phyloP scores from a whole-genome alignment of 2,888 invertebrate species.

The Drosophila macrospina region DNA sequence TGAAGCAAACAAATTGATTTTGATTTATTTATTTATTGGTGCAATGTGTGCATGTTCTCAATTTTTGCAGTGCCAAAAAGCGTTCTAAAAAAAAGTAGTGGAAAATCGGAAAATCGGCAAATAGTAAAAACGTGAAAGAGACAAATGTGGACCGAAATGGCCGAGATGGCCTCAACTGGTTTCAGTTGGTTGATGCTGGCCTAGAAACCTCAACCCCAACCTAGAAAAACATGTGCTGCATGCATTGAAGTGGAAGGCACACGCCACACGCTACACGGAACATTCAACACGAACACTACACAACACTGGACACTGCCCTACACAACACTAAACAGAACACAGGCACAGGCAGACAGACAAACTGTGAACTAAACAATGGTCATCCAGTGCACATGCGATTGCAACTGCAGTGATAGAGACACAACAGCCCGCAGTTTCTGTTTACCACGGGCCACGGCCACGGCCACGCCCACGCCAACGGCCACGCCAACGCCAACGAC shows the following conservation, averaged over 20 bases:
- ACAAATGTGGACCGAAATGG: slow-evolving; percentile 46
- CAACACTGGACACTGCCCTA: slow-evolving; percentile 8
- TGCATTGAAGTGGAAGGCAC: slow-evolving; percentile 52
- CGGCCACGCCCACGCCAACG: slow-evolving; percentile 30
- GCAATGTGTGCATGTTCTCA: slow-evolving; percentile 44
- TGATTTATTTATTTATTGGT: slow-evolving; percentile 75
- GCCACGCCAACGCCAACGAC: slow-evolving; percentile 37
- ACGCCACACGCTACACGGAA: slow-evolving; percentile 3
- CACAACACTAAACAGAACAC: slow-evolving; percentile 1
- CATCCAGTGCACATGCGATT: slow-evolving; percentile 84
- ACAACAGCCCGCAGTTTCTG: slow-evolving; percentile 69
- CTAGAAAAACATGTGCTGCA: slow-evolving; percentile 42
- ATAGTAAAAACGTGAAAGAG: slow-evolving; percentile 2
- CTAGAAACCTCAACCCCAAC: slow-evolving; percentile 57
- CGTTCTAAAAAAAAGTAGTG: neutral
- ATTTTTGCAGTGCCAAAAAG: slow-evolving; percentile 48
- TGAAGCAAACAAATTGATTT: slow-evolving; percentile 77
- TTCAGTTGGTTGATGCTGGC: slow-evolving; percentile 62
- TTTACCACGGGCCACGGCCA: slow-evolving; percentile 44
- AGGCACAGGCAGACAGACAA: neutral
- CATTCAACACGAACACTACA: slow-evolving; percentile 4
- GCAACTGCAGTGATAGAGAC: slow-evolving; percentile 83
- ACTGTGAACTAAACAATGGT: slow-evolving; percentile 73
- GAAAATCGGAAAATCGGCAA: slow-evolving; percentile 1
- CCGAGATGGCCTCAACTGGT: slow-evolving; percentile 61